Evolutionary conservation across 2,888 invertebrate species (phyloP), one percentile per base, ranked within the genome.

Genomic region (Latheticus oryzae): DNA sequence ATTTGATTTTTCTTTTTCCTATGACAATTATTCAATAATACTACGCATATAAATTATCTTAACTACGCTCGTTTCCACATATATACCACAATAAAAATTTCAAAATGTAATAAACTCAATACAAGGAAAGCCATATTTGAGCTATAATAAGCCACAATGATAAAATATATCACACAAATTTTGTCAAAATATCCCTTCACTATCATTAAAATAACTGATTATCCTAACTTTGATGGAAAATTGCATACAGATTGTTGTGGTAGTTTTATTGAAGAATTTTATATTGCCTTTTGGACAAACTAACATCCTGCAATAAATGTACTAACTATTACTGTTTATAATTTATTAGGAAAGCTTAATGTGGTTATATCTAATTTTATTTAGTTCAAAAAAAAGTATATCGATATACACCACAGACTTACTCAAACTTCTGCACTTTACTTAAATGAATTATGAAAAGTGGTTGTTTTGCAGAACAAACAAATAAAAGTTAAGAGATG

Each of bases 41-140:
- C 62, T 63, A 52, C 64, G 38, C 47, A 61, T 62, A 63, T 59
- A n/a, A 68, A 69, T 69, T 67, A 69, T 66, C 67, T 62, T 60
- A 56, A 61, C 65, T 64, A 62, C 58, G 63, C 69, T 68, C 66
- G 67, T n/a, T n/a, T n/a, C n/a, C 68, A 71, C 64, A 65, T 65
- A 67, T 70, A 65, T 63, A 70, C 67, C 67, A 68, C 68, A 69
- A 68, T 65, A 68, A 55, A 52, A 68, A 61, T 69, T n/a, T n/a
- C n/a, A n/a, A n/a, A n/a, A n/a, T n/a, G n/a, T n/a, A n/a, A n/a
- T n/a, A n/a, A n/a, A n/a, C n/a, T n/a, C n/a, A n/a, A n/a, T n/a
- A n/a, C n/a, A n/a, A n/a, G n/a, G n/a, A n/a, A n/a, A n/a, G n/a
- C n/a, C n/a, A n/a, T n/a, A n/a, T n/a, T n/a, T n/a, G n/a, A n/a